These are phyloP conservation scores for Listrodromus nycthemerus DNA, from an alignment of 2,888 invertebrate species.

Conservation along the genomic window DNA sequence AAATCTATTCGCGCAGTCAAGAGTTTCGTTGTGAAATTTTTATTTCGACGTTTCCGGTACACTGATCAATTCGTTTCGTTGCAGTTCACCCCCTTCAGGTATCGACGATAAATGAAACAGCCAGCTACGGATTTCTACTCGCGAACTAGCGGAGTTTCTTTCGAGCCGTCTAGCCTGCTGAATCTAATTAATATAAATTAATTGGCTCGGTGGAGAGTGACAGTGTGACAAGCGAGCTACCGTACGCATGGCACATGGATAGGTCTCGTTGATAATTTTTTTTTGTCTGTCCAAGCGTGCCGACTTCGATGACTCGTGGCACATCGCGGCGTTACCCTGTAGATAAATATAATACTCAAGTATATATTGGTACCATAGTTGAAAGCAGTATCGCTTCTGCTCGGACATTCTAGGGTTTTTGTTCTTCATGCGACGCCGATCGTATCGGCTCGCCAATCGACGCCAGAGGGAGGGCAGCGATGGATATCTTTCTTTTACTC, in stretches of 20 bases:
- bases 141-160: constrained; percentile 21
- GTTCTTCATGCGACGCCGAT: constrained; percentile 43
- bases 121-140: constrained; percentile 10
- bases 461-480: constrained; percentile 20
- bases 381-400: constrained; percentile 9
- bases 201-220: constrained; percentile 47
- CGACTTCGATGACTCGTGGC: constrained; percentile 14
- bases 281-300: constrained; percentile 35
- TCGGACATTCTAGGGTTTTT: constrained; percentile 52
- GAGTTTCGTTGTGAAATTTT: not conserved
- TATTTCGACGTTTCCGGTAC: constrained; percentile 37
- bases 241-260: constrained; percentile 25
- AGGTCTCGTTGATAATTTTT: constrained; percentile 36
- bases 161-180: constrained; percentile 3
- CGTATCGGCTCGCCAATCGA: constrained; percentile 57
- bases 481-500: constrained; percentile 41
- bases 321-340: not conserved
- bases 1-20: not conserved
- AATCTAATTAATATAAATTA: constrained; percentile 58
- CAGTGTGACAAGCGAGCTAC: constrained; percentile 19
- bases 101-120: constrained; percentile 23
- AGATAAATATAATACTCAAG: constrained; percentile 21
- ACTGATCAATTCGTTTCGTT: constrained; percentile 27
- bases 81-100: not conserved
- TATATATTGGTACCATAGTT: not conserved